Conservation (phyloP, 2,113 vertebrate genomes). For the Madoqua kirkii region DNA sequence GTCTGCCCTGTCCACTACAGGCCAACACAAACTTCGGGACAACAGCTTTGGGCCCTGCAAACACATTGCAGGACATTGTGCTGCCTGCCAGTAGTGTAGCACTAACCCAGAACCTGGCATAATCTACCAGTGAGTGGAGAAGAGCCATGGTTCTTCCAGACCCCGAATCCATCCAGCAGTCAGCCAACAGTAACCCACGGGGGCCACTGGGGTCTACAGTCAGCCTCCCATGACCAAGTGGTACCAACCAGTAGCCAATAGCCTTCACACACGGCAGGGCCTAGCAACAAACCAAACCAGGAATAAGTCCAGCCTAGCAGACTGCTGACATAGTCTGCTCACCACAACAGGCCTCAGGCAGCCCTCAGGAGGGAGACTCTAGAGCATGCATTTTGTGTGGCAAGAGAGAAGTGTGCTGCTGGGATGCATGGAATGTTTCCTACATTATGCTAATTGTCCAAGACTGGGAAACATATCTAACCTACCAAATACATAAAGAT, state of each 20-base stretch:
- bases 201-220: background rate
- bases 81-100: background rate
- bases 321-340: background rate
- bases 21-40: background rate
- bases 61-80: background rate
- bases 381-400: background rate
- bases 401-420: background rate
- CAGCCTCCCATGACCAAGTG: background rate
- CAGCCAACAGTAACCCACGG: background rate
- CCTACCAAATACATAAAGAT: background rate
- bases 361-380: background rate
- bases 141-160: background rate
- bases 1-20: background rate
- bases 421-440: background rate
- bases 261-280: background rate
- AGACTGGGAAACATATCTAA: background rate
- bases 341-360: background rate
- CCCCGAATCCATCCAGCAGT: rapidly evolving
- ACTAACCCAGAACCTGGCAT: background rate
- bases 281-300: background rate
- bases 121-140: background rate
- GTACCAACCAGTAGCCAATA: background rate
- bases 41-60: background rate
- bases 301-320: background rate
- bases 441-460: background rate